Conservation (phyloP, 2,797 vertebrate species). For the Coilia nasus region DNA sequence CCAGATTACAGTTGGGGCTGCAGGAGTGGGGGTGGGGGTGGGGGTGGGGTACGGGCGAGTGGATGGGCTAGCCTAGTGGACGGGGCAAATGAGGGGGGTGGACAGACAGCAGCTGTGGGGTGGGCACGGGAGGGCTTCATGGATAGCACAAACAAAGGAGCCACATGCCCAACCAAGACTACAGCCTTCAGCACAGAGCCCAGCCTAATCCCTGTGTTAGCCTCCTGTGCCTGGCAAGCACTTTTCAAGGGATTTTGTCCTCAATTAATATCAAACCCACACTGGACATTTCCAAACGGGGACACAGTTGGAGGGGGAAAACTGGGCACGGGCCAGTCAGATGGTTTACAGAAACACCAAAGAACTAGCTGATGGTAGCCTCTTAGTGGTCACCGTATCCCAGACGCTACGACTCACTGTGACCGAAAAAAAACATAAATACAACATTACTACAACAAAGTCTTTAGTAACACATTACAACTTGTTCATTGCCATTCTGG, state of each 20-base stretch:
- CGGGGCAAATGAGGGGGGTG: neutral
- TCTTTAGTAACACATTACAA: no score
- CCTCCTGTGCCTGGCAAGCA: constrained; percentile 16
- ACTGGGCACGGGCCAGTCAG: neutral
- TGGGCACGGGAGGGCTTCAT: constrained; percentile 29
- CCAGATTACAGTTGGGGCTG: constrained; percentile 41
- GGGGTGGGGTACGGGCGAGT: neutral
- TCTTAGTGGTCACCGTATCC: no score
- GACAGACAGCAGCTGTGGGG: constrained; percentile 41
- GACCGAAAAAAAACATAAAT: no score
- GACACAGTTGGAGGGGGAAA: neutral
- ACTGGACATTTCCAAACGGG: neutral
- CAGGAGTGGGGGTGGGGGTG: neutral
- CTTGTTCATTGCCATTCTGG: no score
- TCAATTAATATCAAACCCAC: neutral
- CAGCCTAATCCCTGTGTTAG: constrained; percentile 39
- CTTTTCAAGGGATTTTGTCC: neutral
- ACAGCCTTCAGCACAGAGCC: constrained; percentile 31
- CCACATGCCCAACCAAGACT: constrained; percentile 32
- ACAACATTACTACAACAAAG: no score
- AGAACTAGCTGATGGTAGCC: neutral
- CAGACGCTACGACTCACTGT: no score
- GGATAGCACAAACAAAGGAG: constrained; percentile 47
- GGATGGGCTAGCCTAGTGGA: neutral
- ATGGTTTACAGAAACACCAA: neutral